Evolutionary conservation across 2,888 invertebrate species (phyloP).

Genomic region (Lasioglossum zephyrum): DNA sequence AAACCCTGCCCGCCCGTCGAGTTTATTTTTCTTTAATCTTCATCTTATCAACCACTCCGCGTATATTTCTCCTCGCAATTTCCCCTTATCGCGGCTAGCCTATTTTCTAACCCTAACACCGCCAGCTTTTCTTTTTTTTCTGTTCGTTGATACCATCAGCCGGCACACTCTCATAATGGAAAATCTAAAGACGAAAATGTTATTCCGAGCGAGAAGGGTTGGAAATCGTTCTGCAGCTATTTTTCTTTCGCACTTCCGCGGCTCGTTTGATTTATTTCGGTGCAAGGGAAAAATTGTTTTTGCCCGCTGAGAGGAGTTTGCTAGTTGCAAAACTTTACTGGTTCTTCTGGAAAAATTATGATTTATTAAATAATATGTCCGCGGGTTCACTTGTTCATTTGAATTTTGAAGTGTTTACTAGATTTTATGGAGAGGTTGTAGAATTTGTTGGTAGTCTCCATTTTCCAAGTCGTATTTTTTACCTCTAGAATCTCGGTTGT

Average conservation of each 20-base stretch:
- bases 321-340: neutral
- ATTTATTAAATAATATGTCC: no score
- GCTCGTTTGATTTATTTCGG: neutral
- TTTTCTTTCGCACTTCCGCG: neutral
- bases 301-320: neutral
- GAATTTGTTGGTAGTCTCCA: no score
- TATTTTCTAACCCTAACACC: neutral
- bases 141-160: neutral
- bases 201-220: neutral
- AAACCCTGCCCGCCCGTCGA: neutral
- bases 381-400: no score
- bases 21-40: conserved; percentile 2
- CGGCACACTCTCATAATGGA: neutral
- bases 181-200: neutral
- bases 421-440: no score
- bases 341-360: neutral
- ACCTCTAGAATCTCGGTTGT: no score
- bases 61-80: neutral
- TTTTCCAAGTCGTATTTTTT: no score
- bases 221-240: neutral
- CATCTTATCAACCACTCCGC: neutral
- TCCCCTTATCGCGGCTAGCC: neutral
- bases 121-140: neutral
- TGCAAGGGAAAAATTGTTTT: neutral
- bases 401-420: no score